Evolutionary conservation across 2,797 vertebrate genomes (phyloP), one percentile per base, ranked within the genome.

Genomic region (Girardinus metallicus): DNA sequence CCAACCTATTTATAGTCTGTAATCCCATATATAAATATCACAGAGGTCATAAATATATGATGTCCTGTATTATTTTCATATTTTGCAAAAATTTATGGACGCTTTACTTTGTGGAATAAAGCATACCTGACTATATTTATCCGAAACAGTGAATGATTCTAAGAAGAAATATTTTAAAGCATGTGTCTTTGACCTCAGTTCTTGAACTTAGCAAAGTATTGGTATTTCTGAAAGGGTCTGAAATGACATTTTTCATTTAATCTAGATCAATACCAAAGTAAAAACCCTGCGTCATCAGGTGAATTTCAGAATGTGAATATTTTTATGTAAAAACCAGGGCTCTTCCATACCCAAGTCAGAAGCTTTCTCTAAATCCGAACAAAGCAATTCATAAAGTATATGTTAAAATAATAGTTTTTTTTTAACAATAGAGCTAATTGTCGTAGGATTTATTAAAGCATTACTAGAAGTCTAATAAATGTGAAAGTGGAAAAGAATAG

Each of bases 1-100:
- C 47, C 46, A 60, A 36, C 31, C 47, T 36, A 77, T 88, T 87
- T 85, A 47, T 29, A 43, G 78, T 80, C 75, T 81, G 62, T 68
- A 74, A 80, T 76, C 71, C 44, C 82, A 62, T 49, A 74, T 21
- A 74, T 15, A 36, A 73, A 8, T n/a, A 71, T 57, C 36, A 66
- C 18, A 64, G 29, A 75, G 10, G 10, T 70, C 15, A 15, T 21
- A 3, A 0, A 73, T 57, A 26, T 11, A 44, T 73, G 9, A 36
- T 34, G 34, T 43, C 41, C 34, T 77, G 47, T 46, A 62, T 70
- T 43, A 34, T 18, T 66, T 18, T 36, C 10, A 73, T 66, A 23
- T 74, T 80, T 75, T 11, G 2, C 0, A 41, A 39, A 64, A 64
- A 77, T 7, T 34, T 11, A 74, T 74, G 18, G 16, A 51, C 1